Conservation (phyloP, 2,797 vertebrate genomes). For the Darevskia nairensis region DNA sequence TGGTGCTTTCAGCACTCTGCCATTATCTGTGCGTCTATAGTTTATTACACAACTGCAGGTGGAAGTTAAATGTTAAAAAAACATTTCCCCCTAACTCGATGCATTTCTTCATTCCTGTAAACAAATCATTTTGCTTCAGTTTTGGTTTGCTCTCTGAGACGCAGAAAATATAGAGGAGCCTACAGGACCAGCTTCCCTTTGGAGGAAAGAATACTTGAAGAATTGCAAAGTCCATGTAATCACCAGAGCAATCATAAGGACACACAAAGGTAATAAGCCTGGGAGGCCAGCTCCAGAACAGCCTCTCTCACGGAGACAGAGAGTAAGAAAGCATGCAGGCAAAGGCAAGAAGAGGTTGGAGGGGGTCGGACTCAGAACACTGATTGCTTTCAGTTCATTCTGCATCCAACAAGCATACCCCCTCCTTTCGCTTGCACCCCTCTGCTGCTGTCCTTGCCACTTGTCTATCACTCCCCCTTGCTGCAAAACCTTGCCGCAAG, state of each 20-base stretch:
- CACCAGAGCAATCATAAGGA: neutral
- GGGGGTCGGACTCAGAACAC: too few species aligned
- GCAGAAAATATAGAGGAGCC: neutral
- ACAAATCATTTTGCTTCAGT: too few species aligned
- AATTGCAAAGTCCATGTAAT: neutral
- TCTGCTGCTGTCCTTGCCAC: too few species aligned
- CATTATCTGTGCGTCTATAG: slow-evolving; percentile 1
- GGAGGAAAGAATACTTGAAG: neutral
- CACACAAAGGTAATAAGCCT: neutral
- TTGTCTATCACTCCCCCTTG: too few species aligned
- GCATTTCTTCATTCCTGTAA: neutral
- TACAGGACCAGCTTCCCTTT: neutral
- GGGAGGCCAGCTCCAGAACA: too few species aligned
- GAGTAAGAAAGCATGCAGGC: too few species aligned
- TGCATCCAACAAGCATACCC: too few species aligned
- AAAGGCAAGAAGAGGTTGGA: too few species aligned
- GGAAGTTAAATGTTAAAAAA: neutral
- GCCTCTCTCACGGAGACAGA: too few species aligned
- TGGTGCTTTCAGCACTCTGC: neutral
- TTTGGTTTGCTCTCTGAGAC: neutral
- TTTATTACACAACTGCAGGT: slow-evolving; percentile 2
- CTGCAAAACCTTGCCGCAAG: too few species aligned
- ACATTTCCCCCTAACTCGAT: neutral
- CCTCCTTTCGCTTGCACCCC: too few species aligned
- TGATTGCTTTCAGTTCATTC: too few species aligned